Base-by-base conservation (phyloP, 2,113 vertebrate species). In the Pangasianodon gigas region DNA sequence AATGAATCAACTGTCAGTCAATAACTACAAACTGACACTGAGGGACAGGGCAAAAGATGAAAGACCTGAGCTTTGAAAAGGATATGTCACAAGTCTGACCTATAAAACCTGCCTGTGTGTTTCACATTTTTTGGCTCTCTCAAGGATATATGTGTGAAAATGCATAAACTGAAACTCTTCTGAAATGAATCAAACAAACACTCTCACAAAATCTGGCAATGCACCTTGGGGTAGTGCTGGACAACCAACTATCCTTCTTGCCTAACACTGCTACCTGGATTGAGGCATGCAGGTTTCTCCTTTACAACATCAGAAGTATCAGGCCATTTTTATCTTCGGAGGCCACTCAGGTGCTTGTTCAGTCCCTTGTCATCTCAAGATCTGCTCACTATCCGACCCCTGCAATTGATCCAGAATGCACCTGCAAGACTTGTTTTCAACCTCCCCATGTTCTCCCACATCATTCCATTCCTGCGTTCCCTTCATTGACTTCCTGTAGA, bases 1-100 rank as follows among this genome's bases (percentile, higher is more conserved):
- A 65, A 86, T 89, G 79, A 89, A 89, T 69, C 84, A 89, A 80
- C 89, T 67, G 74, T 67, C 89, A 86, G 75, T 86, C 74, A 89
- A 80, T 62, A 86, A 79, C 44, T 54, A 62, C 58, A 86, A 86
- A 69, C 58, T 80, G 84, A 86, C 56, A 41, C 84, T 13, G 48
- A 54, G 84, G 74, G 56, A 54, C 21, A 0, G 62, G 65, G 13
- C 52, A 24, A 41, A 83, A 44, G 79, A 71, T 69, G 4, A 89
- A 84, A 88, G 11, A 37, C 5, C 1, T 10, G 10, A 32, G 79
- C 67, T 88, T 84, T 54, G 19, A 54, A 69, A 71, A 74, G 51
- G 11, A 65, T 24, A 2, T 24, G 19, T 46, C 74, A 8, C 9
- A 44, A 46, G 7, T 77, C 21, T 77, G 7, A 75, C 4, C 77